phyloP scores from a whole-genome alignment of 2,113 vertebrate species.

The Danionella cerebrum region DNA sequence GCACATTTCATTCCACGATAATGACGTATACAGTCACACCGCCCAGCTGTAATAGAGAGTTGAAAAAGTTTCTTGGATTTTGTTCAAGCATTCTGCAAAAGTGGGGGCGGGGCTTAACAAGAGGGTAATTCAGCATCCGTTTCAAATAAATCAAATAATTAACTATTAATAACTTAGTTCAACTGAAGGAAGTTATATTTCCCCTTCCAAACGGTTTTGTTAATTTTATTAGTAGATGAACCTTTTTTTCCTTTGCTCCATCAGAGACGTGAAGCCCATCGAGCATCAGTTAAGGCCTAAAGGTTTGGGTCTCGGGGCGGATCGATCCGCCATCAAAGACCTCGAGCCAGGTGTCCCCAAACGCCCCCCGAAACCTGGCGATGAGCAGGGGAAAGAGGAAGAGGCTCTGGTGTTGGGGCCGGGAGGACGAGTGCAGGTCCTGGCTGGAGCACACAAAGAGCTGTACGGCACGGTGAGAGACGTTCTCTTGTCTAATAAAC shows the following conservation, averaged over 20 bases:
- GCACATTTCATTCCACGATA: too few species aligned
- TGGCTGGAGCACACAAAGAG: conserved; percentile 74
- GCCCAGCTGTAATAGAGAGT: too few species aligned
- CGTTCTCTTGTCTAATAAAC: neutral
- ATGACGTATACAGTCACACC: too few species aligned
- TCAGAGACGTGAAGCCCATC: conserved; percentile 71
- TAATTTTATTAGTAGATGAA: too few species aligned
- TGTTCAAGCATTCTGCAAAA: too few species aligned
- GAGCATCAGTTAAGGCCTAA: conserved; percentile 75
- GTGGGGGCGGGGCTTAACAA: too few species aligned
- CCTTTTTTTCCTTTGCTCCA: neutral
- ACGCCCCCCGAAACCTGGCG: conserved; percentile 64
- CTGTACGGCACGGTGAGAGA: conserved; percentile 76
- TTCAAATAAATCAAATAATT: too few species aligned
- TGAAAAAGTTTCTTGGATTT: too few species aligned
- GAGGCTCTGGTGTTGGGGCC: conserved; percentile 65
- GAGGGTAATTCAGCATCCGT: too few species aligned
- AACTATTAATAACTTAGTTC: too few species aligned
- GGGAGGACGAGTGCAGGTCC: conserved; percentile 68
- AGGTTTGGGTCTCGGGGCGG: conserved; percentile 81
- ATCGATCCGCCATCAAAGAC: conserved; percentile 64
- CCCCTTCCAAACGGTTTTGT: too few species aligned
- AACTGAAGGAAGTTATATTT: too few species aligned
- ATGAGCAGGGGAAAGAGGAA: conserved; percentile 61
- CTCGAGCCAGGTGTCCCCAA: conserved; percentile 53